Evolutionary conservation across 92 coral and sea anemone species (phyloP).

Genomic region (Bergia puertoricense): DNA sequence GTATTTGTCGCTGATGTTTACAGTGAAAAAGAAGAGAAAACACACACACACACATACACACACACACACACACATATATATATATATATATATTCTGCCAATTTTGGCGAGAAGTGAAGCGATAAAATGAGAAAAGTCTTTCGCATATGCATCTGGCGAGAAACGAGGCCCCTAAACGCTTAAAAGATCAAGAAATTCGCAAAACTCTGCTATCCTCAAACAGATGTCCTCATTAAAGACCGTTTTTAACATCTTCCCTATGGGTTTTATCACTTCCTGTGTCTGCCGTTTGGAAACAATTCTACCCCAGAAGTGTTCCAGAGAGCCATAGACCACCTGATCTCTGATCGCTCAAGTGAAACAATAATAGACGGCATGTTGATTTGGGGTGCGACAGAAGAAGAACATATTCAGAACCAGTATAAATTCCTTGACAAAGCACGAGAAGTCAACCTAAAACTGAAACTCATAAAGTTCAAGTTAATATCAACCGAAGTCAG

Average conservation of each 20-base stretch:
- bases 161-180: too few species aligned
- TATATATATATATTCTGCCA: too few species aligned
- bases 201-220: too few species aligned
- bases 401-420: conserved; percentile 14
- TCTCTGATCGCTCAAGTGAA: conserved; percentile 32
- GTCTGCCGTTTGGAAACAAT: conserved; percentile 46
- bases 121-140: too few species aligned
- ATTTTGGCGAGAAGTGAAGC: conserved; percentile 11
- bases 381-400: conserved; percentile 30
- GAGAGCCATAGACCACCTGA: conserved; percentile 39
- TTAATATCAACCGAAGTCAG: too few species aligned
- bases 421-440: neutral
- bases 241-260: neutral
- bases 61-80: too few species aligned
- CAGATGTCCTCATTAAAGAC: too few species aligned
- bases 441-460: neutral
- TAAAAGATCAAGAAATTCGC: too few species aligned
- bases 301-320: conserved; percentile 42
- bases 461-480: too few species aligned
- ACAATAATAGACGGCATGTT: conserved; percentile 37
- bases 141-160: too few species aligned
- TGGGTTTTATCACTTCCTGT: conserved; percentile 32
- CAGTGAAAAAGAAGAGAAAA: conserved; percentile 2
- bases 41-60: neutral
- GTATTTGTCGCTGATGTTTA: too few species aligned